Base-by-base conservation (phyloP, 64 coral and sea anemone species). In the Actinia equina region DNA sequence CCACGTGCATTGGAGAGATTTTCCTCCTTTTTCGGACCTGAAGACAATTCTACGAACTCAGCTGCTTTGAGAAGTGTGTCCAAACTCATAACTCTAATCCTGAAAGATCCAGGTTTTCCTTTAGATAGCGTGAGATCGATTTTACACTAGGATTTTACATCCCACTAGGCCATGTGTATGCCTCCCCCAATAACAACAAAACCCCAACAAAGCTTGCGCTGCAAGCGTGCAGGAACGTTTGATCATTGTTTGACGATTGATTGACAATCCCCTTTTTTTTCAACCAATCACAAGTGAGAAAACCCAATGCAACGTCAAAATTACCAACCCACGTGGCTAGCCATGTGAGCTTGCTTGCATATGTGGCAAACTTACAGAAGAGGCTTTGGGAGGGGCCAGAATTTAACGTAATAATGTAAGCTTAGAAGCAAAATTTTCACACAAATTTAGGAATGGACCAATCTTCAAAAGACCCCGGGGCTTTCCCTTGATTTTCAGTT, bases 1-100 rank as follows among this genome's bases (percentile, higher is more conserved):
- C 94, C 94, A 97, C 94, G 94, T 97, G 94, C 88, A 89, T 71
- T 97, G 14, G 94, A 62, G 55, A 87, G 89, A 93, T 93, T 83
- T 78, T 89, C 88, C 69, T 91, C 90, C 58, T 88, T 80, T 55
- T 79, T 87, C 53, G 84, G 80, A 61, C 82, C 85, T 71, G 94
- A 71, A 17, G 94, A 97, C 20, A 86, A 91, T 86, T 97, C 94
- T 56, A 97, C 44, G 58, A 88, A 97, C 74, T 93, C 88, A 62
- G 88, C 94, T 55, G 94, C 94, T 71, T 97, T 86, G 52, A 97
- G 85, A 25, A 97, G 80, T 65, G 94, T 97, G 85, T 97, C 91
- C 74, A 96, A 87, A 93, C 94, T 96, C 91, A 97, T 93, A 53
- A 84, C 80, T 81, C 25, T 3, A 85, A 19, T 44, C 52, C 30